phyloP scores from a whole-genome alignment of 2,797 vertebrate species.

The Oophaga sylvatica region DNA sequence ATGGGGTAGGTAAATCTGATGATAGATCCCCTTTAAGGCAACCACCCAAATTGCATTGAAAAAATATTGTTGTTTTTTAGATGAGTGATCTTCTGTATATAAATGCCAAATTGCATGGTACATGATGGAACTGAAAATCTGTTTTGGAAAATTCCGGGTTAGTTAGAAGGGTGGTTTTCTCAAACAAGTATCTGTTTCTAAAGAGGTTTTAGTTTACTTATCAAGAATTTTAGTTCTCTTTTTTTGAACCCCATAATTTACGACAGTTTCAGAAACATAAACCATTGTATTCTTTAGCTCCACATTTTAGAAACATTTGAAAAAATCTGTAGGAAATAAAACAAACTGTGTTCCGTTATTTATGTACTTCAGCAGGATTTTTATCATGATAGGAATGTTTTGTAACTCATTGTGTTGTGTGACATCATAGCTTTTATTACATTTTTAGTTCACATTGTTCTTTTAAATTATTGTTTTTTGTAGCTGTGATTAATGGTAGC shows the following conservation, averaged over 20 bases:
- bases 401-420: not conserved
- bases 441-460: not conserved
- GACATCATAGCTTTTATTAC: not conserved
- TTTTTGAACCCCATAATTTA: not conserved
- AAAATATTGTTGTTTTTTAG: not conserved
- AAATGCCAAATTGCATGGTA: not conserved
- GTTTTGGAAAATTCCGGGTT: not conserved
- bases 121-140: not conserved
- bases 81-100: not conserved
- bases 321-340: not conserved
- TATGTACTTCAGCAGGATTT: not conserved
- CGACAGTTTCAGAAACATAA: not conserved
- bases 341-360: not conserved
- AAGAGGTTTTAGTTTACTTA: not conserved
- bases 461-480: conserved; percentile 4
- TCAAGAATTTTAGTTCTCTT: not conserved
- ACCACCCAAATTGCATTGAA: not conserved
- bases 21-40: not conserved
- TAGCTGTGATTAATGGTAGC: not conserved
- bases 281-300: not conserved
- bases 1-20: too few relatives aligned
- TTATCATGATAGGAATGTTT: not conserved
- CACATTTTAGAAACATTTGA: not conserved
- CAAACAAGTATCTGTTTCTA: not conserved
- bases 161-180: not conserved